Percentiles rank a stretch among this genome's conserved stretches.
phyloP scores from a whole-genome alignment of 1,140 invertebrate species.

The Camponotus pennsylvanicus region DNA sequence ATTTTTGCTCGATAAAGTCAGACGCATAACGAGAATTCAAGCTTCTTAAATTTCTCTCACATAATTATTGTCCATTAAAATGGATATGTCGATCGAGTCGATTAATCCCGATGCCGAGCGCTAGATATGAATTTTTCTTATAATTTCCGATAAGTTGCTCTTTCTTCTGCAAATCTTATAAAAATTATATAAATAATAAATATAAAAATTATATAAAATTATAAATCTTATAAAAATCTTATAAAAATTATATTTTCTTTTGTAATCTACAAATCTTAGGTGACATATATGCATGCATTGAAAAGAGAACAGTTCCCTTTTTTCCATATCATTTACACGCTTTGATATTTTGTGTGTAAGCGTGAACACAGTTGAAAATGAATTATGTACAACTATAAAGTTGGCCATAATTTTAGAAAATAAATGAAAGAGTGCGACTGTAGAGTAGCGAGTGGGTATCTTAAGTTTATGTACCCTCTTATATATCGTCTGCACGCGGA shows the following conservation, averaged over 20 bases:
- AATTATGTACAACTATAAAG: slow-evolving; percentile 60
- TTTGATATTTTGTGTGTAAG: slow-evolving; percentile 4
- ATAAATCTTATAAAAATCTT: background rate
- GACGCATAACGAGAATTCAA: slow-evolving; percentile 9
- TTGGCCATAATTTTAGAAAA: slow-evolving; percentile 55
- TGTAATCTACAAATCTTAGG: background rate
- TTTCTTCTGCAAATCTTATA: background rate
- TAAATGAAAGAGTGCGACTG: slow-evolving; percentile 40
- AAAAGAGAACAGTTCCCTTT: background rate
- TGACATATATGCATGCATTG: slow-evolving; percentile 20
- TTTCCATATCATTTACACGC: background rate
- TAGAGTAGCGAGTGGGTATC: background rate
- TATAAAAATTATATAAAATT: too few species aligned
- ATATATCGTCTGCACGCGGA: slow-evolving; percentile 64
- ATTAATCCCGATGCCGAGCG: background rate
- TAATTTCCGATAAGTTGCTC: background rate
- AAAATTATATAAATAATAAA: background rate
- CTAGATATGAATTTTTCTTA: background rate
- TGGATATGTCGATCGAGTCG: background rate
- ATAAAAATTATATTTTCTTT: background rate
- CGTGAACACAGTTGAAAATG: slow-evolving; percentile 21
- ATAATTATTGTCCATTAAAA: slow-evolving; percentile 42
- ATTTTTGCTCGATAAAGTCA: slow-evolving; percentile 65
- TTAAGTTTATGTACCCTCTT: slow-evolving; percentile 66
- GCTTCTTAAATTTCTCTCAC: background rate